These are phyloP conservation scores for Nesoenas mayeri DNA, from an alignment of 2,113 vertebrate species.

Conservation along the genomic window DNA sequence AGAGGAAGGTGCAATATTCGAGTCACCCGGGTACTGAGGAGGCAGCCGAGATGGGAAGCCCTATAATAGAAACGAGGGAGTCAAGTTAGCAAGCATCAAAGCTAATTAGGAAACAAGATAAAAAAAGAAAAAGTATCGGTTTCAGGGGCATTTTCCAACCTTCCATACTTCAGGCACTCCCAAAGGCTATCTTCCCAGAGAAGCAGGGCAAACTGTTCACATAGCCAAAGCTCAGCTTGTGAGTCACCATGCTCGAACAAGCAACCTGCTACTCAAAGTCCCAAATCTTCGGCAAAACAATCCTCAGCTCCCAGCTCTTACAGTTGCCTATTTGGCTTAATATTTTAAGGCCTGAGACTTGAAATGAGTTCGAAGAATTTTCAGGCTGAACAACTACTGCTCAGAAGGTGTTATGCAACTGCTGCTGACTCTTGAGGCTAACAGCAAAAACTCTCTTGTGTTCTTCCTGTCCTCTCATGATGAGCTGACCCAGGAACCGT, in stretches of 20 bases:
- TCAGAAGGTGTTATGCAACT: background rate
- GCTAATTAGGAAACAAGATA: slow-evolving; percentile 18
- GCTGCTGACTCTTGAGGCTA: background rate
- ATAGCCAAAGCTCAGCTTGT: background rate
- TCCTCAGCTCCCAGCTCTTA: background rate
- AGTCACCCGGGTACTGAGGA: slow-evolving; percentile 74
- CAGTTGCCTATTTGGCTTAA: background rate
- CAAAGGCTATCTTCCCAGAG: background rate
- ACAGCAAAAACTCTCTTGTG: background rate
- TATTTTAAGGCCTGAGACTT: background rate
- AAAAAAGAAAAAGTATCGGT: background rate
- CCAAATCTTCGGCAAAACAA: background rate
- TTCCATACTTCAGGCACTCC: background rate
- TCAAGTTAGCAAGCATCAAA: slow-evolving; percentile 40
- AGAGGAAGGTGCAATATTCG: slow-evolving; percentile 68
- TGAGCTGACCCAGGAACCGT: background rate
- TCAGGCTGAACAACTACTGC: background rate
- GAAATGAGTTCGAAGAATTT: background rate
- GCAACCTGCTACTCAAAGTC: background rate
- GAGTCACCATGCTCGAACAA: background rate
- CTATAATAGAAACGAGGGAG: slow-evolving; percentile 68
- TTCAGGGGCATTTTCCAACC: background rate
- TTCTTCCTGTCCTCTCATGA: background rate
- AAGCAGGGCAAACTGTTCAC: background rate
- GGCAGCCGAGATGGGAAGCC: slow-evolving; percentile 74